Conservation (phyloP, 1,140 invertebrate species). For the Drosophila nigromelanica region DNA sequence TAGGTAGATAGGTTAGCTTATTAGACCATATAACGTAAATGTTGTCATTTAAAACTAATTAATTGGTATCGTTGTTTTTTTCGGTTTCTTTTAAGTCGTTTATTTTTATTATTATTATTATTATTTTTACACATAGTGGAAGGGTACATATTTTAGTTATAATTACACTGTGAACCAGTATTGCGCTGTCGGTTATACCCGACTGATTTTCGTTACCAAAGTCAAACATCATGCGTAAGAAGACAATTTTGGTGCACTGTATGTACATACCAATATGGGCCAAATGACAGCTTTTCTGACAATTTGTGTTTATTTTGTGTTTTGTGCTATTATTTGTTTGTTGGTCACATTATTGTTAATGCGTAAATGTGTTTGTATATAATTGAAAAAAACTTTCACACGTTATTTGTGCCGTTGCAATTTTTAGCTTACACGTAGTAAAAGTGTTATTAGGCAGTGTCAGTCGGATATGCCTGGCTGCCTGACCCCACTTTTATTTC, state of each 20-base stretch:
- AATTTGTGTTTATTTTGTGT: neutral
- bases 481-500: conserved; percentile 44
- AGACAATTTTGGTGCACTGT: neutral
- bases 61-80: no score
- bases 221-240: no score
- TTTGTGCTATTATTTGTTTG: conserved; percentile 7
- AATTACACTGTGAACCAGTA: no score
- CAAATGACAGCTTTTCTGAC: neutral
- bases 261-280: neutral
- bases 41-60: no score
- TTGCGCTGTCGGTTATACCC: no score
- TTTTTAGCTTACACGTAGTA: conserved; percentile 10
- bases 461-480: conserved; percentile 22
- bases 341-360: conserved; percentile 3
- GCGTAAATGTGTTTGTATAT: conserved; percentile 19
- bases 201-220: no score
- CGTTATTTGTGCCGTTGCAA: conserved; percentile 43
- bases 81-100: no score
- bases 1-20: no score
- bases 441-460: conserved; percentile 22
- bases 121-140: no score
- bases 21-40: no score
- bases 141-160: no score
- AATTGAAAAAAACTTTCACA: conserved; percentile 12
- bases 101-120: no score